These are phyloP conservation scores for Notothenia rossii DNA, from an alignment of 2,113 vertebrate species.

Conservation along the genomic window DNA sequence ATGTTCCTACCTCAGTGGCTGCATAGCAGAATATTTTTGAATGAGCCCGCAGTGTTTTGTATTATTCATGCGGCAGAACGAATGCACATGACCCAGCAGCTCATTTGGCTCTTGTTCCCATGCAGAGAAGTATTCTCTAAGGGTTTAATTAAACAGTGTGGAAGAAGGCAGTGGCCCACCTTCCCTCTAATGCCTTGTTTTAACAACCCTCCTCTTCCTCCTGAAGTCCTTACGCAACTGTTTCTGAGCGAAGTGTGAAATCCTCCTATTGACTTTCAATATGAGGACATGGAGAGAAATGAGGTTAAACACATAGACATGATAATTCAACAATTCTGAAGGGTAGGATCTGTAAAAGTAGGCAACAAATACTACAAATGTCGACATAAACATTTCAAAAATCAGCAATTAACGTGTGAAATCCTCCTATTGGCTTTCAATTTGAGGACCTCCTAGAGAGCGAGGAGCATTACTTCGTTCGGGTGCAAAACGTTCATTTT, in stretches of 20 bases:
- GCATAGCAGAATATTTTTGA: slow-evolving; percentile 70
- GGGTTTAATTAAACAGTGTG: slow-evolving; percentile 80
- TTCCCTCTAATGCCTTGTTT: slow-evolving; percentile 59
- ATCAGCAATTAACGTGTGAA: too few species aligned
- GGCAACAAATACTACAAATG: too few species aligned
- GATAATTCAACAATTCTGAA: too few species aligned
- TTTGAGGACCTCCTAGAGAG: too few species aligned
- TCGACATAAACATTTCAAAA: too few species aligned
- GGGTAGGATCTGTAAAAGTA: too few species aligned
- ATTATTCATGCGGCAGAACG: slow-evolving; percentile 78
- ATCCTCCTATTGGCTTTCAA: too few species aligned
- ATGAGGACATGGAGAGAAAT: slow-evolving; percentile 38
- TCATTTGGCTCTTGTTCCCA: slow-evolving; percentile 77
- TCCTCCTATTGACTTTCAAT: slow-evolving; percentile 60
- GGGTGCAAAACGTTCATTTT: too few species aligned
- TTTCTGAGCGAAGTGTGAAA: slow-evolving; percentile 49
- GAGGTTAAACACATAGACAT: neutral
- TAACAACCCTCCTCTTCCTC: slow-evolving; percentile 40
- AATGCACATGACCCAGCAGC: slow-evolving; percentile 77
- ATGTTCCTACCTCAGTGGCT: slow-evolving; percentile 55
- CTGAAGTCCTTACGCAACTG: slow-evolving; percentile 56
- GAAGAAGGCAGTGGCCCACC: slow-evolving; percentile 67
- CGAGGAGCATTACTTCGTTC: too few species aligned
- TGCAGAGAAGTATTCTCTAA: slow-evolving; percentile 71
- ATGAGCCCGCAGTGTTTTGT: slow-evolving; percentile 76